phyloP scores from a whole-genome alignment of 2,797 vertebrate genomes.

The Clarias laeviceps region DNA sequence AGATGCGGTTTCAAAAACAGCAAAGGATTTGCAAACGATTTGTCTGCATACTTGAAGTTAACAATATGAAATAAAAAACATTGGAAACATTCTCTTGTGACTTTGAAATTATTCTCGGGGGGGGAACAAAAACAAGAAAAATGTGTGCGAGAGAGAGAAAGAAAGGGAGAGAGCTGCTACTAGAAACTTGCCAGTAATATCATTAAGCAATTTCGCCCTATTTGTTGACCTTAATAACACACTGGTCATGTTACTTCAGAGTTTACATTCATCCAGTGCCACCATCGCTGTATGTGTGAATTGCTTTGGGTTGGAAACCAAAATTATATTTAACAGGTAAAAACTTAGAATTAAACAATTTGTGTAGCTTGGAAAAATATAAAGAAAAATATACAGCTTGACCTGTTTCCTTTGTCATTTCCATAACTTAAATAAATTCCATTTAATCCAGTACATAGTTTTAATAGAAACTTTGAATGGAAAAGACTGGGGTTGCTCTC shows the following conservation, averaged over 20 bases:
- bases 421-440: constrained; percentile 17
- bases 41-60: constrained; percentile 48
- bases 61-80: constrained; percentile 27
- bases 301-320: constrained; percentile 46
- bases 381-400: constrained; percentile 41
- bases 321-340: not conserved
- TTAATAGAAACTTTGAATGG: constrained; percentile 28
- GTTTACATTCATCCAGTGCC: constrained; percentile 73
- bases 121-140: constrained; percentile 7
- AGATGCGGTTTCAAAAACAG: constrained; percentile 53
- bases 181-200: constrained; percentile 64
- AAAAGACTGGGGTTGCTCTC: constrained; percentile 25
- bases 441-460: constrained; percentile 8
- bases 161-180: constrained; percentile 67
- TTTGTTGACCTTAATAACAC: constrained; percentile 55
- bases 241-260: constrained; percentile 55
- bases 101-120: not conserved
- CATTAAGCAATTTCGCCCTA: constrained; percentile 44
- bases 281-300: constrained; percentile 51
- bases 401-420: constrained; percentile 25
- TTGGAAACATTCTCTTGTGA: constrained; percentile 19
- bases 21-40: constrained; percentile 33
- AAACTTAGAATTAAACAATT: constrained; percentile 12
- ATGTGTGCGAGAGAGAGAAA: not conserved
- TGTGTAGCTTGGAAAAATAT: constrained; percentile 18